A percentile compares a stretch with the other conserved stretches of the same genome.
Conservation (phyloP, 1,140 invertebrate species). For the Lucilia sericata region DNA sequence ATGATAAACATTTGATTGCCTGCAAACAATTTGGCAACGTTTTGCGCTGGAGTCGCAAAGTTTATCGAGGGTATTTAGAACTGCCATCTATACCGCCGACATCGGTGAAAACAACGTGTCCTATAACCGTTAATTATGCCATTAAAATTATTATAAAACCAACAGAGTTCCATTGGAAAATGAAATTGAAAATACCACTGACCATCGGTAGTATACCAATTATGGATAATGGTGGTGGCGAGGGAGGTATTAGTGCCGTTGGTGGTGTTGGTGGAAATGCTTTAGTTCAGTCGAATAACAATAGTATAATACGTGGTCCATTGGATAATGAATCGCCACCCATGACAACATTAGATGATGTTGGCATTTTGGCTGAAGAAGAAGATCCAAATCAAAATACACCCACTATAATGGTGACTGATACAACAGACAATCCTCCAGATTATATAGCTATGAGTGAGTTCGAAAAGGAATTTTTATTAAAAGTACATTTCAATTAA, state of each 20-base stretch:
- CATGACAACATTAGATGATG: conserved; percentile 15
- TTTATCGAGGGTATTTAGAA: conserved; percentile 68
- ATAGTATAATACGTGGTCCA: not conserved
- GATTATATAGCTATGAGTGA: conserved; percentile 66
- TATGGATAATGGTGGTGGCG: conserved; percentile 59
- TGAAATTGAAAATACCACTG: conserved; percentile 69
- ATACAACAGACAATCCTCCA: conserved; percentile 62
- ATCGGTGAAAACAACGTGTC: conserved; percentile 76
- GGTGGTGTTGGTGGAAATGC: conserved; percentile 47
- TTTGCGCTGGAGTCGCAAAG: conserved; percentile 68
- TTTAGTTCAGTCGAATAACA: not conserved
- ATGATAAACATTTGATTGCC: conserved; percentile 72
- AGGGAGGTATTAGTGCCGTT: conserved; percentile 39
- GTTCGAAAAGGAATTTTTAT: not conserved
- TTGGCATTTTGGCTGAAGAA: conserved; percentile 48
- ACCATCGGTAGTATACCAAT: conserved; percentile 73
- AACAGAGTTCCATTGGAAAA: conserved; percentile 70
- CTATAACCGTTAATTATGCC: conserved; percentile 79
- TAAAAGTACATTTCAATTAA: too few relatives aligned
- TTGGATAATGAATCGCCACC: not conserved
- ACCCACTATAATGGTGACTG: conserved; percentile 62
- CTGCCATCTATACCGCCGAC: conserved; percentile 79
- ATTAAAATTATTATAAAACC: conserved; percentile 72
- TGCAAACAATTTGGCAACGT: conserved; percentile 71
- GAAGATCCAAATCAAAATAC: conserved; percentile 46